Evolutionary conservation across 2,113 vertebrate species (phyloP), one percentile per base, ranked within the genome.

Genomic region (Tetrao urogallus): DNA sequence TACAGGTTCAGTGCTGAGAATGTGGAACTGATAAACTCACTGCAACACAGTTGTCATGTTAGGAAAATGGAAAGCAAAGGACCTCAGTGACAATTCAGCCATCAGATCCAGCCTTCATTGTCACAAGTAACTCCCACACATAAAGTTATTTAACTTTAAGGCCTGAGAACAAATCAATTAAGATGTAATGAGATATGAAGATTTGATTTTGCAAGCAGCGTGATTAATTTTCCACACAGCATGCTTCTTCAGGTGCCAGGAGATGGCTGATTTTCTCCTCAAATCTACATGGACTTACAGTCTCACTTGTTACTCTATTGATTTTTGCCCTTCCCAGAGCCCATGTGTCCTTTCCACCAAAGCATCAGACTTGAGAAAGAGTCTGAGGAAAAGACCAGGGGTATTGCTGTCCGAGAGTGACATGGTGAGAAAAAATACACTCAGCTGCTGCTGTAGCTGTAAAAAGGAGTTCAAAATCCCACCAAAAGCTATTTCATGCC

Each of bases 371-470:
- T 3, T 16, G 32, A 78, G 58, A 52, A 87, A 82, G n/a, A 65
- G 40, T 57, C 10, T 19, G 34, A 79, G 58, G 61, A 52, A 86
- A 77, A 89, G 15, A 48, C 24, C 13, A 45, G 34, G 13, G 4
- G 6, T 38, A 78, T n/a, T 24, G 47, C 32, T 52, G 19, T 42
- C 74, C 13, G 2, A 0, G 0, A 11, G 38, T 28, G 36, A 20
- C 16, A 56, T 56, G 54, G 21, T 18, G 16, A 80, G 66, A 85
- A 42, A 66, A 50, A 27, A 27, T 17, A 67, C 0, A 2, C 32
- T 57, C 72, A 45, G 10, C 36, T 86, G 45, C 28, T 82, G 38
- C 47, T 80, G 1, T 28, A 18, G 30, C 38, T 84, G 34, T 54
- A 34, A 20, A 64, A 73, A 89, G 34, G 19, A 64, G 20, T 64